Evolutionary conservation across 2,888 invertebrate genomes (phyloP).

Genomic region (Antheraea assamensis): DNA sequence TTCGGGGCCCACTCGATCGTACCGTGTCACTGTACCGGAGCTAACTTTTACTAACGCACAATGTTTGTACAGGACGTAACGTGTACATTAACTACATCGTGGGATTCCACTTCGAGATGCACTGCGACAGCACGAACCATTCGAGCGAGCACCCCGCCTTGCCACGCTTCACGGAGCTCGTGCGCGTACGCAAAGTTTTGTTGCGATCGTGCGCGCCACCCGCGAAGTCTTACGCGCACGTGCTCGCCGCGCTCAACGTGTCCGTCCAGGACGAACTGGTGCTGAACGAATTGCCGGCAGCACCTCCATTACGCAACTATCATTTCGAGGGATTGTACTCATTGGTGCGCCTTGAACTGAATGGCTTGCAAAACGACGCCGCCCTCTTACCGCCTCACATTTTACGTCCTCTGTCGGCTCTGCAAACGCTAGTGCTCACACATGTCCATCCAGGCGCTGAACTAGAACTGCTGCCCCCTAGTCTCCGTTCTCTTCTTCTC

Average conservation of each 20-base stretch:
- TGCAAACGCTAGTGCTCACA: conserved; percentile 18
- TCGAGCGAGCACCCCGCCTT: background rate
- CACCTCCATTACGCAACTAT: conserved; percentile 21
- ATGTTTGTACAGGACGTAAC: background rate
- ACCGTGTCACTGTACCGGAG: background rate
- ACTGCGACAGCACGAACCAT: background rate
- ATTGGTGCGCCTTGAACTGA: conserved; percentile 15
- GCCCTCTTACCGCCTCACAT: conserved; percentile 18
- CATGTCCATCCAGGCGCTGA: conserved; percentile 14
- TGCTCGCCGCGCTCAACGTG: conserved; percentile 26
- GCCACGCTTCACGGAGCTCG: conserved; percentile 1
- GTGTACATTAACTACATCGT: background rate
- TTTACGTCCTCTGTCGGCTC: conserved; percentile 23
- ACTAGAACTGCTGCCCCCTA: background rate
- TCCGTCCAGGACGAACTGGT: background rate
- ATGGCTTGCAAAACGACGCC: conserved; percentile 22
- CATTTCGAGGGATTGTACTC: conserved; percentile 26
- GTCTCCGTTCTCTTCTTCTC: background rate
- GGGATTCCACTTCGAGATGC: background rate
- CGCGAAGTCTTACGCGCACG: conserved; percentile 13
- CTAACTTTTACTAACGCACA: background rate
- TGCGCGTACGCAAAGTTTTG: background rate
- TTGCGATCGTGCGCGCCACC: background rate
- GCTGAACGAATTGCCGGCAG: conserved; percentile 17
- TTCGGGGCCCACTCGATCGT: background rate